Evolutionary conservation across 2,113 vertebrate genomes (phyloP).

Genomic region (Stegastes partitus): DNA sequence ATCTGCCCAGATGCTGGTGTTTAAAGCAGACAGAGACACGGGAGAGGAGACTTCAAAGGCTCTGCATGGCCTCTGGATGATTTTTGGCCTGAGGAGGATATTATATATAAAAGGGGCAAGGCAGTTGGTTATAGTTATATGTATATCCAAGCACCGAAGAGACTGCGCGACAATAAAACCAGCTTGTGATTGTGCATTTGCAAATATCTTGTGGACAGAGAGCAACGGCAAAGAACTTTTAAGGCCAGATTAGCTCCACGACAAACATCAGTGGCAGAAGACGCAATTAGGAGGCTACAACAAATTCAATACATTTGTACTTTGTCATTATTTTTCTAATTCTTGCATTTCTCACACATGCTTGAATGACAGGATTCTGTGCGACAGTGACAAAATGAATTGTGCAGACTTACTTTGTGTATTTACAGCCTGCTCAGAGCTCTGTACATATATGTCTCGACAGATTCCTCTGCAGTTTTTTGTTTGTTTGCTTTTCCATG

Average conservation of each 20-base stretch:
- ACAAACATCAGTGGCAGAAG: background rate
- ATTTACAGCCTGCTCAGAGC: too few relatives aligned
- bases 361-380: background rate
- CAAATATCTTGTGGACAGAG: background rate
- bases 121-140: conserved; percentile 11
- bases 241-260: background rate
- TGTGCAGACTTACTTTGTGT: too few relatives aligned
- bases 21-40: conserved; percentile 74
- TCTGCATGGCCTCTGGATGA: conserved; percentile 60
- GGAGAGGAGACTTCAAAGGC: conserved; percentile 79
- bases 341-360: background rate
- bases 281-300: background rate
- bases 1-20: conserved; percentile 83
- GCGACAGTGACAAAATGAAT: too few relatives aligned
- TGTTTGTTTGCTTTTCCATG: too few relatives aligned
- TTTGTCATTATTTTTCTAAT: too few relatives aligned
- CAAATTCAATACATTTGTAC: background rate
- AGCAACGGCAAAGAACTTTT: background rate
- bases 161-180: conserved; percentile 39
- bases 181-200: background rate
- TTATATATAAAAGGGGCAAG: conserved; percentile 58
- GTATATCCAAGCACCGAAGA: conserved; percentile 3
- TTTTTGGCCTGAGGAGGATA: conserved; percentile 65
- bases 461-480: too few relatives aligned
- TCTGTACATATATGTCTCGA: too few relatives aligned